phyloP scores from a whole-genome alignment of 2,113 vertebrate genomes.

The Silurus meridionalis region DNA sequence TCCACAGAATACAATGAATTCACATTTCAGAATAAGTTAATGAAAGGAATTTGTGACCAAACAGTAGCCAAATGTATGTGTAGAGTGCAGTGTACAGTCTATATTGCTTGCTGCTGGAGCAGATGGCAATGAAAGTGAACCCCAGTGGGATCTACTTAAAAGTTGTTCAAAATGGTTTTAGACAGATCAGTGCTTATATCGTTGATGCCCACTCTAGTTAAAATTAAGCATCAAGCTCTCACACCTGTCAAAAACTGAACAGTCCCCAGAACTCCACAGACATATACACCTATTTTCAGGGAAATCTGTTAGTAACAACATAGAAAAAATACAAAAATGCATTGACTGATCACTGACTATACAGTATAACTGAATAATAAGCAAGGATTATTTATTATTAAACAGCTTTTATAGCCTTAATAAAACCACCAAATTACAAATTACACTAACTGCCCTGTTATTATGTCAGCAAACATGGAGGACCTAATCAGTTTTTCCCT shows the following conservation, averaged over 20 bases:
- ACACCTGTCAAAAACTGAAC: background rate
- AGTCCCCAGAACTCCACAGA: too few relatives aligned
- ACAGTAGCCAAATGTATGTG: background rate
- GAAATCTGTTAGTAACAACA: background rate
- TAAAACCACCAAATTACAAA: background rate
- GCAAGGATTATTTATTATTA: background rate
- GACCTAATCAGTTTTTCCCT: background rate
- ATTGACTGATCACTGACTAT: background rate
- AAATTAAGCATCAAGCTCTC: background rate
- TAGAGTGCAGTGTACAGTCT: background rate
- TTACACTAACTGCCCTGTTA: background rate
- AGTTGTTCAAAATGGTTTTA: background rate
- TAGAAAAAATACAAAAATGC: background rate
- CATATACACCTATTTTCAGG: background rate
- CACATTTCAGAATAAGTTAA: background rate
- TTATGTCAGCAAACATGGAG: conserved; percentile 15
- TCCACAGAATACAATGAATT: background rate
- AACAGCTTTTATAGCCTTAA: background rate
- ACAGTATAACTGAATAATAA: background rate
- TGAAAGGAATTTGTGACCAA: background rate
- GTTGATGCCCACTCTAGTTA: background rate
- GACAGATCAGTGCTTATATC: background rate
- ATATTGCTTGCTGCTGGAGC: background rate
- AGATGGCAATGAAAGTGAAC: background rate
- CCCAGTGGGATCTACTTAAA: background rate